Base-by-base conservation (phyloP, 2,888 invertebrate species). In the Bellardia pandia region DNA sequence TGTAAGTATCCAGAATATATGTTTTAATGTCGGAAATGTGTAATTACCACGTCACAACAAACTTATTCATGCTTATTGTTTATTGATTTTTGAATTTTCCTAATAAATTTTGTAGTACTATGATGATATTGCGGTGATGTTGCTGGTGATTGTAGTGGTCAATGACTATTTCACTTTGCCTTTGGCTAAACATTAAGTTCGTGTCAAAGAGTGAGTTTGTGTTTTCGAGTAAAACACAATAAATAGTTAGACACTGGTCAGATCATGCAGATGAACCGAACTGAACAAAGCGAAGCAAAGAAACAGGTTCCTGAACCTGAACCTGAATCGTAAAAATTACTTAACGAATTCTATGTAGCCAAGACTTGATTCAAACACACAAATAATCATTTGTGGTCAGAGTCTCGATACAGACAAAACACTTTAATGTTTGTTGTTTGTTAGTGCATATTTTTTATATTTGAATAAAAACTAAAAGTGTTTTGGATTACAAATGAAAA, bases 401-500 rank as follows among this genome's bases (percentile, higher is more conserved):
- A 62, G 66, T 66, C 51, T 53, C 48, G 9, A 66, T 68, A 37
- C 37, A 56, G 56, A 42, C 53, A 68, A 66, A 56, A 66, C 14
- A 53, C 53, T 42, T 77, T 68, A 42, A 45, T 51, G 51, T 40
- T 60, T 51, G n/a, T 69, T 62, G 62, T 75, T n/a, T 37, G n/a
- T 13, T 3, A 5, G 2, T 51, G 4, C 51, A 14, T 23, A 30
- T 74, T 33, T 9, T 58, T 30, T 58, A 3, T 58, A 5, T 6
- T 30, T 60, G 60, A 60, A 75, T 48, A 51, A 37, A 77, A 77
- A 66, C 77, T 53, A 76, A 76, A 64, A 76, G 51, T 76, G 51
- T 76, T 76, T 76, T 16, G 9, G 62, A 75, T 75, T 37, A 64
- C 62, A 76, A 40, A 76, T 53, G 40, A 76, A 64, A 76, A 64